Conservation (phyloP, 2,888 invertebrate species). For the Hesperia comma region DNA sequence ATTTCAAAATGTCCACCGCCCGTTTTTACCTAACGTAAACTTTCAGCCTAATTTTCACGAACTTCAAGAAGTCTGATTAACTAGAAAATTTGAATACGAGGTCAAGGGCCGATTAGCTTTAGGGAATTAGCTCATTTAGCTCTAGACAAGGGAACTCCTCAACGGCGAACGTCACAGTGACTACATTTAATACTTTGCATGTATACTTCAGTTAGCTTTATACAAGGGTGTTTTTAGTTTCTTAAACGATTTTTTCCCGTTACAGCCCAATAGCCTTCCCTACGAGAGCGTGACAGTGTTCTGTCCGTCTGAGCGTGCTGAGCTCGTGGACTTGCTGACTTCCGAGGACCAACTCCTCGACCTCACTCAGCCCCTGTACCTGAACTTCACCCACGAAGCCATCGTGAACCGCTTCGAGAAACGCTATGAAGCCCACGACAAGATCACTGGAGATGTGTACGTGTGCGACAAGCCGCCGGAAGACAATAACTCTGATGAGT, state of each 20-base stretch:
- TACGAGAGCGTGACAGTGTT: conserved; percentile 94
- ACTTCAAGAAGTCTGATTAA: no score
- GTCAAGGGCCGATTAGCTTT: no score
- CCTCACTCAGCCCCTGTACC: conserved; percentile 91
- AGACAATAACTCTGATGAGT: conserved; percentile 85
- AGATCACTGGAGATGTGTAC: conserved; percentile 92
- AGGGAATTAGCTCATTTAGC: no score
- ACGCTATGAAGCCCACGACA: conserved; percentile 88
- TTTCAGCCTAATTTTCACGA: no score
- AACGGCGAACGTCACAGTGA: no score
- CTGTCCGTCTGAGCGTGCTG: conserved; percentile 90
- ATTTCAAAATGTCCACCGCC: no score
- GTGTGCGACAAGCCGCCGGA: conserved; percentile 87
- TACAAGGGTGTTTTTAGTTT: no score
- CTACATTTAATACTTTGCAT: no score
- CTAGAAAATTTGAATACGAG: no score
- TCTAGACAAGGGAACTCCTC: no score
- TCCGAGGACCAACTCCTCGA: conserved; percentile 91
- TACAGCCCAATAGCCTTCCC: conserved; percentile 90
- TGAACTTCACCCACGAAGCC: conserved; percentile 93
- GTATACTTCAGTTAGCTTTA: no score
- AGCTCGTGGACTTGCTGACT: conserved; percentile 88
- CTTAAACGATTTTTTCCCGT: conserved; percentile 42
- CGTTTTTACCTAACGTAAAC: no score
- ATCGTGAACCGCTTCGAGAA: conserved; percentile 90